Percentiles rank a stretch among this genome's conserved stretches.
These are phyloP conservation scores for Astreopora myriophthalma DNA, from an alignment of 64 coral and sea anemone genomes.

Conservation along the genomic window DNA sequence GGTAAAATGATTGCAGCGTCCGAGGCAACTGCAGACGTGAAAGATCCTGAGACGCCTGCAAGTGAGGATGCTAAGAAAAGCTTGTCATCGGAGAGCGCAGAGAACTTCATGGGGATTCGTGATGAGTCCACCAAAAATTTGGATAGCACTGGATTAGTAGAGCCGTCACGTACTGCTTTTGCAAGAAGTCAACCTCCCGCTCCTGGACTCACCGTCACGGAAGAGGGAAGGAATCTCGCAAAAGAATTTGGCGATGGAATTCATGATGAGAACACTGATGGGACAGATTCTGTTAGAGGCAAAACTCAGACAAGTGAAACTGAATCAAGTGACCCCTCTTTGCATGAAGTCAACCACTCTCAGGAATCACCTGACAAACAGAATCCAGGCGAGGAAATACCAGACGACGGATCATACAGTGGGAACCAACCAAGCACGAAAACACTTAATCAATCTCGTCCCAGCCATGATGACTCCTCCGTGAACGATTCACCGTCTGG, in stretches of 20 bases:
- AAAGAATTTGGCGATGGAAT: background rate
- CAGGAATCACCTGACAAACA: background rate
- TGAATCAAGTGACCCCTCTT: background rate
- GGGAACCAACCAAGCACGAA: background rate
- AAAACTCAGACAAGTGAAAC: background rate
- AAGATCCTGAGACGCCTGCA: too few relatives aligned
- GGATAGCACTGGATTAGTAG: too few relatives aligned
- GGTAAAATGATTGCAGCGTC: too few relatives aligned
- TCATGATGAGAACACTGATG: background rate
- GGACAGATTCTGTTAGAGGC: background rate
- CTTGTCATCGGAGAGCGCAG: too few relatives aligned
- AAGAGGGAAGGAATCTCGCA: background rate
- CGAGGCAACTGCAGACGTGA: too few relatives aligned
- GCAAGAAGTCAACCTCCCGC: too few relatives aligned
- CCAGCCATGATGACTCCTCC: background rate
- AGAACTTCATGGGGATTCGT: too few relatives aligned
- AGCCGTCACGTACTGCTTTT: too few relatives aligned
- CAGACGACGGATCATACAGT: background rate
- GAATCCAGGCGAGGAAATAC: background rate
- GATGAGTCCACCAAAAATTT: too few relatives aligned
- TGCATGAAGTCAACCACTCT: background rate
- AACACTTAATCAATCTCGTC: background rate
- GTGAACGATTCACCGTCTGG: background rate
- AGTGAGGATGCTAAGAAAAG: too few relatives aligned
- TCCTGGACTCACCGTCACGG: background rate